These are phyloP conservation scores for Agonum fuliginosum DNA, from an alignment of 2,888 invertebrate genomes.

Conservation along the genomic window DNA sequence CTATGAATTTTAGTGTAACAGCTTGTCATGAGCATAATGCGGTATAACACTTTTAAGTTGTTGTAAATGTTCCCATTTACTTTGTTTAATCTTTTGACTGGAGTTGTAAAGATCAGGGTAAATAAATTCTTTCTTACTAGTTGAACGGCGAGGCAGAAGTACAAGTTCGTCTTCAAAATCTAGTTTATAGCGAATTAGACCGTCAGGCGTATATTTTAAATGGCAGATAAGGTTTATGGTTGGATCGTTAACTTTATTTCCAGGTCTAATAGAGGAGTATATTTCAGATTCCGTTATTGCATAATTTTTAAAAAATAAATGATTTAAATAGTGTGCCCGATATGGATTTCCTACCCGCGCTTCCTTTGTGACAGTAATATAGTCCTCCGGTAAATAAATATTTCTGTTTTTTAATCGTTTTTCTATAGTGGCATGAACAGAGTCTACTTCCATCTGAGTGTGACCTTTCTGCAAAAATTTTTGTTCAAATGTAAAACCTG, in stretches of 20 bases:
- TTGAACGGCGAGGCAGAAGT: neutral
- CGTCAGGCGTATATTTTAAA: neutral
- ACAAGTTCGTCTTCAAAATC: neutral
- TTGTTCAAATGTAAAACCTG: neutral
- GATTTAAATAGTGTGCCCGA: too few species aligned
- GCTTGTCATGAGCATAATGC: too few species aligned
- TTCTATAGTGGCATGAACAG: neutral
- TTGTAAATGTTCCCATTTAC: too few species aligned
- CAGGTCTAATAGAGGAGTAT: conserved; percentile 16
- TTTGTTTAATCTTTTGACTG: too few species aligned
- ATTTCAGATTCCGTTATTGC: neutral
- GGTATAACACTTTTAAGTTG: too few species aligned
- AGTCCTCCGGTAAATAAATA: neutral
- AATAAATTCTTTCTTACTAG: too few species aligned
- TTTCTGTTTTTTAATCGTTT: neutral
- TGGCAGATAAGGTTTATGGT: neutral
- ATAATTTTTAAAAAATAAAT: too few species aligned
- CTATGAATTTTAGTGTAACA: too few species aligned
- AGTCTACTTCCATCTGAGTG: neutral
- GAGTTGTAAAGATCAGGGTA: too few species aligned
- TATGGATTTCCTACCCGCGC: too few species aligned
- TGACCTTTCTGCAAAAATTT: neutral
- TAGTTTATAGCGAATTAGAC: neutral
- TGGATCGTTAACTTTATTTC: neutral
- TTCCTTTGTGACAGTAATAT: neutral